phyloP scores from a whole-genome alignment of 2,113 vertebrate genomes.

The Microcebus ravelobensis region DNA sequence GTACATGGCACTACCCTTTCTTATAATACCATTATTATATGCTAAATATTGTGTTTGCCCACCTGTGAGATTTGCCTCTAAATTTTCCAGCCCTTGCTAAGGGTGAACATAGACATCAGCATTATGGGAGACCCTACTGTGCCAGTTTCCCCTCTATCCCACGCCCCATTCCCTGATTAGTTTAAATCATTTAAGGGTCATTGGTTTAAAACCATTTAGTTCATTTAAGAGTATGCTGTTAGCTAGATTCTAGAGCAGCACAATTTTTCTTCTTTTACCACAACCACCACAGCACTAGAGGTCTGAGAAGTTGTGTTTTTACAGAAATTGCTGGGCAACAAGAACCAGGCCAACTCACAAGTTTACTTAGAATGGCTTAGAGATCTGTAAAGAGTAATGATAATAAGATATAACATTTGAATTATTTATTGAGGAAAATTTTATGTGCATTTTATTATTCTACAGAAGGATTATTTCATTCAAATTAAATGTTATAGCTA shows the following conservation, averaged over 20 bases:
- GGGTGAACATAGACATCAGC: background rate
- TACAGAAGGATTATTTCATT: background rate
- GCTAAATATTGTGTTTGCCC: background rate
- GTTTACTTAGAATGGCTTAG: background rate
- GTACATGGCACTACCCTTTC: background rate
- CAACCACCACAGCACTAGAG: background rate
- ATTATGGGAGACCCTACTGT: background rate
- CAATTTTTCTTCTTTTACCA: background rate
- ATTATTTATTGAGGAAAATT: background rate
- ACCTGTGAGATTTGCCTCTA: background rate
- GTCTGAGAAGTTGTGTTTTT: background rate
- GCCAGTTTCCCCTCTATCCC: background rate
- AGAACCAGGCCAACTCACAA: background rate
- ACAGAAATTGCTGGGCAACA: background rate
- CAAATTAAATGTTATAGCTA: background rate
- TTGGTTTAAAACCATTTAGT: background rate
- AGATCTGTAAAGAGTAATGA: background rate
- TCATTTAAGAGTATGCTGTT: background rate
- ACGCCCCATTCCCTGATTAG: background rate
- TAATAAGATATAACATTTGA: background rate
- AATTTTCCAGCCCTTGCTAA: background rate
- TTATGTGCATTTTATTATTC: background rate
- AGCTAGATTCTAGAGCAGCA: background rate
- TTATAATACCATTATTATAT: background rate
- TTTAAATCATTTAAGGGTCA: background rate